Evolutionary conservation across 1,140 invertebrate species (phyloP), one percentile per base, ranked within the genome.

Genomic region (Plectus sambesii): DNA sequence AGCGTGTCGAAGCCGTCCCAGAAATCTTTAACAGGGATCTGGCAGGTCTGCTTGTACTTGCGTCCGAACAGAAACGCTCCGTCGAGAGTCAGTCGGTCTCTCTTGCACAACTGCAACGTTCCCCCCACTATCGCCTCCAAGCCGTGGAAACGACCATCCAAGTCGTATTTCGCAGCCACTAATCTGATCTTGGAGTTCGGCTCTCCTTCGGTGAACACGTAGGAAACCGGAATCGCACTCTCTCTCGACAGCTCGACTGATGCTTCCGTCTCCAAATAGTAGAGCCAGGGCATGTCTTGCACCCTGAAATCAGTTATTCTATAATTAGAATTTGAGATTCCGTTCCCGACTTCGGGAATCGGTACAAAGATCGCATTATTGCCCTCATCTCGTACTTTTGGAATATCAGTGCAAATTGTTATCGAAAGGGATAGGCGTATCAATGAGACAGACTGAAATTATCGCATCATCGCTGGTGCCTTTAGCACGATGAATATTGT

Each of bases 71-170:
- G 19, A 36, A 59, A 62, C 1, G 59, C 53, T 2, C 35, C 53
- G 29, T 30, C 23, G 19, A 44, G 42, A 4, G 35, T 22, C 29
- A 56, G 37, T 6, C 24, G 9, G 22, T 29, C 35, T 19, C 42
- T 22, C 17, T 45, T 51, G 25, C 61, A 61, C 2, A 53, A 20
- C 23, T 62, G 53, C 8, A 61, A 35, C 12, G 58, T 24, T 12
- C 42, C 43, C 12, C 44, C 46, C 17, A 35, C 35, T 12, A 58
- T 25, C 9, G 38, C n/a, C 6, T 33, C 25, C 9, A 59, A 19
- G 27, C 61, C 61, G 5, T 63, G 20, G 39, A 62, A 63, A 2
- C 53, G 51, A 26, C 60, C 60, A 27, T 64, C 61, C 4, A 55
- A 20, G 29, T 17, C 17, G 30, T 47, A 62, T 9, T 41, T 33